Evolutionary conservation across 2,797 vertebrate species (phyloP), one percentile per base, ranked within the genome.

Genomic region (Phataginus tricuspis): DNA sequence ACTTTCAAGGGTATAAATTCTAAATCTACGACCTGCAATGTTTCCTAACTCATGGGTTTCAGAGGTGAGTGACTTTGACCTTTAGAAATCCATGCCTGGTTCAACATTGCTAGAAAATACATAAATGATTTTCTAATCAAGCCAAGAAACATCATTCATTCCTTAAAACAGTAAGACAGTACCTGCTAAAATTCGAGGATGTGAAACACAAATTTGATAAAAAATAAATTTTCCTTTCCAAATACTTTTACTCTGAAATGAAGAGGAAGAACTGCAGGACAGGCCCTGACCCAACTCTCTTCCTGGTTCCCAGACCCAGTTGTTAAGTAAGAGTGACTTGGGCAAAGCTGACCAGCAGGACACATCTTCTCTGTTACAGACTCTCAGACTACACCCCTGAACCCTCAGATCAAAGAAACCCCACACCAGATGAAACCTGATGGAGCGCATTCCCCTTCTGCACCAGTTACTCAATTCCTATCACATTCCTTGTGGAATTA

Each of bases 31-130:
- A 23, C 11, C 19, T 34, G 45, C 29, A 14, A 37, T 19, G 39
- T 42, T n/a, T 77, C 68, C 75, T 84, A 61, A 45, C 27, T 74
- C 75, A 45, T 59, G n/a, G n/a, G 85, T 14, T 91, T 91, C 34
- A 13, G 79, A 49, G 45, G 13, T 21, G 51, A 91, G 55, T 4
- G 57, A 69, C 7, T 64, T 0, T 53, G 61, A 71, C 29, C 31
- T 74, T 90, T 10, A 87, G 53, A 42, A 53, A 64, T n/a, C 69
- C n/a, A 53, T 0, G 23, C 59, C 42, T 69, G 25, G 49, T 16
- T 84, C 72, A 61, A 27, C 9, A 16, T 5, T 10, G 4, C 12
- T 16, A 80, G 34, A 51, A 57, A 57, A 68, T 37, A 85, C 55
- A 79, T 4, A 51, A 1, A 0, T 1, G 55, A 23, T 4, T 92